Base-by-base conservation (phyloP, 2,888 invertebrate genomes). In the Macaria liturata region DNA sequence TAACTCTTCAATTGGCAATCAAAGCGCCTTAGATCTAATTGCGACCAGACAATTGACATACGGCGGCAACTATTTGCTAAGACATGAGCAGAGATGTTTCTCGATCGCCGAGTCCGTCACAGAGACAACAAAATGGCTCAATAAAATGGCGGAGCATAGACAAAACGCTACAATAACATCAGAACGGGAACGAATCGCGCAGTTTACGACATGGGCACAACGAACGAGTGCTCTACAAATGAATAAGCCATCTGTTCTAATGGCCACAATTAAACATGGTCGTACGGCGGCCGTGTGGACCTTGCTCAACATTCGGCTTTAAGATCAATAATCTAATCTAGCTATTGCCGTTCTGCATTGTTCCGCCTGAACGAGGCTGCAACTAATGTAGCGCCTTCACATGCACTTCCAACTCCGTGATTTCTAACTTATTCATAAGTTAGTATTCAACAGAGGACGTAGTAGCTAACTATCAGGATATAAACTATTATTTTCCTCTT, bases 171-270 rank as follows among this genome's bases (percentile, higher is more conserved):
- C 91, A 91, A 91, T 91, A 91, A 91, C 91, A 89, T 87, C 88
- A 88, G 88, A 88, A 90, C 89, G 86, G 85, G 89, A 90, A 90
- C 90, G 86, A 88, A 91, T 90, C 84, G 85, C 86, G 45, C 83
- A 88, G 88, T 91, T 91, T 91, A 91, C 91, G 91, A 91, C 89
- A 84, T 81, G 84, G 87, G 83, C 86, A 81, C 88, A 85, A 86
- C 88, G 88, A 86, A 84, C 90, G 88, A 88, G 76, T 91, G 90
- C 87, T 91, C 90, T 91, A 91, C 91, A 91, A 91, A 91, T 91
- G 91, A 91, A 91, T 91, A 91, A 91, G 91, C 91, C 90, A 91
- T 91, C 91, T 90, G 90, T 84, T 87, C 89, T 90, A 91, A 91
- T 91, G 84, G 91, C 80, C 76, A 83, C 91, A 91, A 91, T 91